These are phyloP conservation scores for Craseonycteris thonglongyai DNA, from an alignment of 2,113 vertebrate species.

Conservation along the genomic window DNA sequence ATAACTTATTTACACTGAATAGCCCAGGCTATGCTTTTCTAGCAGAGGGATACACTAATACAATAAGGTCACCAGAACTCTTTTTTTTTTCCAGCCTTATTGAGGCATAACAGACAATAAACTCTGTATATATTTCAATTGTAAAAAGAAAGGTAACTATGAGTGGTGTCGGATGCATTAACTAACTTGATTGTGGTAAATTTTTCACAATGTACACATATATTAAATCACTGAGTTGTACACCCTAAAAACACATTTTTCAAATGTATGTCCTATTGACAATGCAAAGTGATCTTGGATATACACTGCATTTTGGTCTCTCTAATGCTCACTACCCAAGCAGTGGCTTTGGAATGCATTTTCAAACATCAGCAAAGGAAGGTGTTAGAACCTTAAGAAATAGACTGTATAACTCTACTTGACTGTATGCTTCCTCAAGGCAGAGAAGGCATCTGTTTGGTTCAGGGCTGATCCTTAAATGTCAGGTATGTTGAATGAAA, in stretches of 20 bases:
- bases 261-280: not conserved
- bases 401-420: not conserved
- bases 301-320: not conserved
- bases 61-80: not conserved
- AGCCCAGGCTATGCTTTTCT: not conserved
- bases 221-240: not conserved
- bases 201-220: not conserved
- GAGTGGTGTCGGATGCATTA: not conserved
- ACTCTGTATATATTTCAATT: not conserved
- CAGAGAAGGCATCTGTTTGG: not conserved
- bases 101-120: not conserved
- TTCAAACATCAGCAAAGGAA: slow-evolving; percentile 5
- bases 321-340: not conserved
- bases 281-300: not conserved
- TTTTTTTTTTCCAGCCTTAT: not conserved
- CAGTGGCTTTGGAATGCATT: not conserved
- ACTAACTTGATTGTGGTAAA: not conserved
- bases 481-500: not conserved
- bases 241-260: not conserved
- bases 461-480: not conserved
- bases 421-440: not conserved
- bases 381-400: not conserved
- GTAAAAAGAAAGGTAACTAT: not conserved
- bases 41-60: not conserved
- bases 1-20: not conserved